Evolutionary conservation across 2,888 invertebrate species (phyloP), one percentile per base, ranked within the genome.

Genomic region (Prionchulus punctatus): DNA sequence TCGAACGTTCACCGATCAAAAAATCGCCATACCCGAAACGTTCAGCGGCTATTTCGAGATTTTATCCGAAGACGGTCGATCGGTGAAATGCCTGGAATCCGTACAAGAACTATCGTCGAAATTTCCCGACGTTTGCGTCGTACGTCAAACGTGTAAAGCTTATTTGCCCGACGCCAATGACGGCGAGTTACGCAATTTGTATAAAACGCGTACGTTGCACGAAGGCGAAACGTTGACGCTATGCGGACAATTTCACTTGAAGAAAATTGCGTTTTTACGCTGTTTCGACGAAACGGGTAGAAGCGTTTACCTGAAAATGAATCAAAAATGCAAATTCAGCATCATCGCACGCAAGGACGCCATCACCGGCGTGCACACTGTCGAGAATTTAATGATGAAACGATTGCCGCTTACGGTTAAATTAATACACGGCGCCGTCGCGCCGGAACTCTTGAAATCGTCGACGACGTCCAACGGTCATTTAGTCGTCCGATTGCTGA

Each of bases 341-440:
- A 78, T 92, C 56, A 91, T 91, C 60, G 28, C 4, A 82, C 86
- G 49, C 67, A 86, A 88, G 72, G 88, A 88, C 67, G 89, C 88
- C 75, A 89, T 92, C 61, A 86, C 88, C 70, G 91, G 91, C 26
- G 91, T 91, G 23, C 91, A 92, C 73, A 85, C 86, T 61, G 86
- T 89, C 21, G 82, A 84, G 69, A 89, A 87, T 66, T 77, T 92
- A 62, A 75, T 91, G 56, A 65, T 69, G 25, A 92, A 91, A 73
- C 79, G 91, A 62, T 79, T 92, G 75, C 92, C 92, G 30, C 79
- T 92, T 62, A 89, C 89, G 62, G 90, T 92, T 21, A 80, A 90
- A 67, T 78, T 91, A 66, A 89, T 91, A 2, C 86, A 89, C 68
- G 55, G 55, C 2, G 7, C 42, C 2, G 12, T 53, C 12, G 36